These are phyloP conservation scores for Speoplatyrhinus poulsoni DNA, from an alignment of 2,113 vertebrate genomes.

Conservation along the genomic window DNA sequence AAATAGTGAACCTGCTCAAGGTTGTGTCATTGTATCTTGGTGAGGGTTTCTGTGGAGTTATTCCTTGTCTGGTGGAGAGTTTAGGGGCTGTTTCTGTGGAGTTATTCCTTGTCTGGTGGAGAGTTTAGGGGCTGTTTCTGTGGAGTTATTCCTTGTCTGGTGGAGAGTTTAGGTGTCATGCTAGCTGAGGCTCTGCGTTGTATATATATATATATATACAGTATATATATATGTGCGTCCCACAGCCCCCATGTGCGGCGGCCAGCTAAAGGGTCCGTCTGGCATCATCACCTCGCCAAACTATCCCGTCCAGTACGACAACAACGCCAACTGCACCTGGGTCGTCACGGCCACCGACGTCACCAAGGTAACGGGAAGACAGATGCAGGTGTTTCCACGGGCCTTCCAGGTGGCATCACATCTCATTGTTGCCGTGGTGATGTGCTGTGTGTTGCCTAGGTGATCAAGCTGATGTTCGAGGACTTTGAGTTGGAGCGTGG, in stretches of 20 bases:
- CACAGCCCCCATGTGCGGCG: conserved; percentile 93
- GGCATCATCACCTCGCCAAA: conserved; percentile 96
- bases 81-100: too few relatives aligned
- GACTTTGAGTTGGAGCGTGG: conserved; percentile 97
- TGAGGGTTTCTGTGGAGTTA: too few relatives aligned
- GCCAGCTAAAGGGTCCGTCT: conserved; percentile 86
- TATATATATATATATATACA: too few relatives aligned
- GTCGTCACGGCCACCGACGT: conserved; percentile 91
- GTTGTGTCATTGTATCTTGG: too few relatives aligned
- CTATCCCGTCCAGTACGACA: conserved; percentile 97
- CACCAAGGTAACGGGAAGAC: conserved; percentile 83
- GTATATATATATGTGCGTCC: not conserved
- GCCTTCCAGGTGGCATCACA: too few relatives aligned
- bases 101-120: too few relatives aligned
- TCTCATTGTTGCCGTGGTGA: conserved; percentile 2
- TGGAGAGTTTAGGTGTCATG: too few relatives aligned
- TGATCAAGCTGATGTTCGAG: conserved; percentile 97
- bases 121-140: too few relatives aligned
- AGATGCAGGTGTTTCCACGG: not conserved
- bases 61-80: too few relatives aligned
- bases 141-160: too few relatives aligned
- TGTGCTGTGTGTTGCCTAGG: conserved; percentile 73
- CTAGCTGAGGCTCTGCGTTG: too few relatives aligned
- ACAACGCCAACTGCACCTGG: conserved; percentile 98
- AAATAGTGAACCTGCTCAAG: not conserved